phyloP scores from a whole-genome alignment of 2,113 vertebrate genomes.

The Trogon melanurus region DNA sequence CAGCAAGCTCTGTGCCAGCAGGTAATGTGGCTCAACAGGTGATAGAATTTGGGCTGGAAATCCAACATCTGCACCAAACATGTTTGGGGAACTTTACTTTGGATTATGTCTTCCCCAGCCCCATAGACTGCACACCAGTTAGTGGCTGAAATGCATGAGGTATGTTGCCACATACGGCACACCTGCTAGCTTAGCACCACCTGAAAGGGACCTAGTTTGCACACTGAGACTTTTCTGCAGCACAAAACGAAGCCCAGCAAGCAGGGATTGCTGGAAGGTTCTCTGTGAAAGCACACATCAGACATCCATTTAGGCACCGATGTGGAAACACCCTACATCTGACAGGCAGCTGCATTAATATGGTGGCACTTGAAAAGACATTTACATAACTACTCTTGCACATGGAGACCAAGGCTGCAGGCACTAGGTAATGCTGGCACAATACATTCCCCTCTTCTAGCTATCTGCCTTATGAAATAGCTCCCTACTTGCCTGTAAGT shows the following conservation, averaged over 20 bases:
- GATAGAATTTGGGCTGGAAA: background rate
- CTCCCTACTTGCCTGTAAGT: background rate
- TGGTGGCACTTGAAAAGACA: background rate
- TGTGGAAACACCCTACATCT: background rate
- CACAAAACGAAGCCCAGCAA: background rate
- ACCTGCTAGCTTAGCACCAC: background rate
- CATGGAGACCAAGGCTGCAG: background rate
- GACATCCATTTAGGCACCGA: background rate
- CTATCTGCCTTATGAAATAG: background rate
- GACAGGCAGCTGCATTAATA: background rate
- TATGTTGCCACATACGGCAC: rapidly evolving
- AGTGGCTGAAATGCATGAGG: rapidly evolving
- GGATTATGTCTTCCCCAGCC: background rate
- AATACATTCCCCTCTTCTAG: background rate
- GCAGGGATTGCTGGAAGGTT: background rate
- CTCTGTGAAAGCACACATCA: background rate
- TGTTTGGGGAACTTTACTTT: background rate
- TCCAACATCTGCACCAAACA: background rate
- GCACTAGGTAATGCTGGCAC: rapidly evolving
- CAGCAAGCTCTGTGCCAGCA: background rate
- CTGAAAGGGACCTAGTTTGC: background rate
- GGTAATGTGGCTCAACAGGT: background rate
- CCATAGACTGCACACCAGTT: rapidly evolving
- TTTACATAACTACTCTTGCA: background rate
- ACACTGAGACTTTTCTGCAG: background rate